Conservation (phyloP, 2,888 invertebrate genomes). For the Machimus rusticus region DNA sequence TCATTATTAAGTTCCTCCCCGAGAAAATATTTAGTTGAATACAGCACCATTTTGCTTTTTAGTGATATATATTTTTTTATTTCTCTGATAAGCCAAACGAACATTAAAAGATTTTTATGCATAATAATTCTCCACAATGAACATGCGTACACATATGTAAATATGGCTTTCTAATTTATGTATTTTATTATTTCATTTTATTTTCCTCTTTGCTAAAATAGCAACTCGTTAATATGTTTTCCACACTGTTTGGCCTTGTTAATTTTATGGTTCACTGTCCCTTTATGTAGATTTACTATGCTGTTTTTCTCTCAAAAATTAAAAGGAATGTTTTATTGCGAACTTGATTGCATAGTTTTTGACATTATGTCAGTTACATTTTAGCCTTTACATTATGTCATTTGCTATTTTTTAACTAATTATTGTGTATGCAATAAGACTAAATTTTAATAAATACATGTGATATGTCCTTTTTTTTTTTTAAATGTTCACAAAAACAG, state of each 20-base stretch:
- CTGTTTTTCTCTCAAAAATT: neutral
- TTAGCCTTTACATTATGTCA: neutral
- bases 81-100: neutral
- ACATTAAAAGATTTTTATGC: neutral
- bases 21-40: neutral
- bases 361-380: neutral
- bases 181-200: too few species aligned
- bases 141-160: neutral
- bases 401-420: neutral
- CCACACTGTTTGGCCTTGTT: neutral
- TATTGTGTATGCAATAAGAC: neutral
- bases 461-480: neutral
- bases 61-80: neutral
- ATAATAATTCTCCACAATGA: neutral
- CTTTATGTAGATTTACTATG: neutral
- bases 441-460: too few species aligned
- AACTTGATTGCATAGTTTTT: neutral
- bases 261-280: neutral
- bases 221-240: neutral
- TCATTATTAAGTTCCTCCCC: neutral
- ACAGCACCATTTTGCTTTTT: neutral
- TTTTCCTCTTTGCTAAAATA: neutral
- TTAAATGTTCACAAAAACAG: neutral
- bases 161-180: neutral
- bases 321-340: neutral